Conservation (phyloP, 2,797 vertebrate species). For the Sebastolobus altivelis region DNA sequence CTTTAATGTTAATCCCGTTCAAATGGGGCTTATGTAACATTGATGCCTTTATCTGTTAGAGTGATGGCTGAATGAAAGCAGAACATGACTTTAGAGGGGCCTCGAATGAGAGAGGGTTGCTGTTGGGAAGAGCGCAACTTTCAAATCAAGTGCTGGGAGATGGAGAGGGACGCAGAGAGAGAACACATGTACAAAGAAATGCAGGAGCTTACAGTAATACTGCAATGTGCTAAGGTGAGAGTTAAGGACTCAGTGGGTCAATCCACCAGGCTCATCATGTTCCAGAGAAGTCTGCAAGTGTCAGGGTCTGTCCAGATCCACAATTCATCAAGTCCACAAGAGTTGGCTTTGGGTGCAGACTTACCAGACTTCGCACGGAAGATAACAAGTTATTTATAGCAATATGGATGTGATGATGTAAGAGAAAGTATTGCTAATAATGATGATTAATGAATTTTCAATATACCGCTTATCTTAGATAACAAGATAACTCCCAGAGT, state of each 20-base stretch:
- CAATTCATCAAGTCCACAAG: neutral
- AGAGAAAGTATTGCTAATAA: too few species aligned
- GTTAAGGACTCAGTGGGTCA: neutral
- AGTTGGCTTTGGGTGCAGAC: neutral
- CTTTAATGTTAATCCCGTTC: neutral
- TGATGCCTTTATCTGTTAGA: neutral
- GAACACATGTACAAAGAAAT: neutral
- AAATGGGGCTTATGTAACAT: neutral
- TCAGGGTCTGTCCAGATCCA: neutral
- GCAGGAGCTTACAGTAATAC: neutral
- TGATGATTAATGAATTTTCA: too few species aligned
- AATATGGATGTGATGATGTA: too few species aligned
- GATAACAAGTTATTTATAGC: too few species aligned
- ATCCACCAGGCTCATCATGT: neutral
- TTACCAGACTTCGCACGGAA: too few species aligned
- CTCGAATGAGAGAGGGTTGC: neutral
- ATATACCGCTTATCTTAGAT: too few species aligned
- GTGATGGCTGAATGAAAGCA: conserved; percentile 3
- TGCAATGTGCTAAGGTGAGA: neutral
- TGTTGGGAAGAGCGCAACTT: neutral
- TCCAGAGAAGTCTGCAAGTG: neutral
- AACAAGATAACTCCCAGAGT: too few species aligned
- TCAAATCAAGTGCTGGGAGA: neutral
- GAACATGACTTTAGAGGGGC: neutral
- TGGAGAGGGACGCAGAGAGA: neutral